A percentile compares a stretch with the other conserved stretches of the same genome.
phyloP scores from a whole-genome alignment of 2,113 vertebrate species.

The Ardeotis arabs region DNA sequence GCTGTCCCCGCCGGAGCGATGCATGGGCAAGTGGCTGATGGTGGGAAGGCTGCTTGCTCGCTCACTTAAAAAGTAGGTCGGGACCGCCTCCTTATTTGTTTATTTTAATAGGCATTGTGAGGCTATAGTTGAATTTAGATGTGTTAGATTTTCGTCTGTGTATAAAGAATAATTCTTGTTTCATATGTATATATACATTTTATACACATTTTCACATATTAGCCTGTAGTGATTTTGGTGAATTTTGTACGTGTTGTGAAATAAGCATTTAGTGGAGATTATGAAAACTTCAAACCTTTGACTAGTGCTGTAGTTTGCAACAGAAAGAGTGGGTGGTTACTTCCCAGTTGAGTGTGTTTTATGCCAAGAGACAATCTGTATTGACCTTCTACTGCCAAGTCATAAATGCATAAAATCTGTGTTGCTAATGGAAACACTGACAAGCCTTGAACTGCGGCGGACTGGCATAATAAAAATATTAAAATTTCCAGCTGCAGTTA shows the following conservation, averaged over 20 bases:
- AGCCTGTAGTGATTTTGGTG: neutral
- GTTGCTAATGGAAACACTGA: slow-evolving; percentile 51
- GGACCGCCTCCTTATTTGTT: neutral
- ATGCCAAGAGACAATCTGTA: neutral
- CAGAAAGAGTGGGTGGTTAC: neutral
- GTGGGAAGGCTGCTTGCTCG: neutral
- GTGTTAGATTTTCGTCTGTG: neutral
- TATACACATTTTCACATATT: neutral
- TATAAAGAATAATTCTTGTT: neutral
- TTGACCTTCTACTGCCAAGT: slow-evolving; percentile 30
- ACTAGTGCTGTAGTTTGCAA: neutral
- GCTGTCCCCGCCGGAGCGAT: neutral
- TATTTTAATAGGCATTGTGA: neutral
- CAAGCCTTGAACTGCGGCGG: neutral
- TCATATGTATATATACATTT: neutral
- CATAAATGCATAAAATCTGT: slow-evolving; percentile 23
- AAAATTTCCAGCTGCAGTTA: slow-evolving; percentile 23
- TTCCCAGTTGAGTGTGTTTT: neutral
- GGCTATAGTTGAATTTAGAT: neutral
- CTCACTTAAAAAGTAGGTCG: neutral
- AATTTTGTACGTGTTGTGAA: neutral
- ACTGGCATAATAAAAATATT: neutral
- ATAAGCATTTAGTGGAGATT: fast-evolving
- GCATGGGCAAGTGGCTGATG: neutral
- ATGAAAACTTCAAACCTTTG: neutral